Conservation (phyloP, 2,113 vertebrate genomes). For the Serilophus lunatus region DNA sequence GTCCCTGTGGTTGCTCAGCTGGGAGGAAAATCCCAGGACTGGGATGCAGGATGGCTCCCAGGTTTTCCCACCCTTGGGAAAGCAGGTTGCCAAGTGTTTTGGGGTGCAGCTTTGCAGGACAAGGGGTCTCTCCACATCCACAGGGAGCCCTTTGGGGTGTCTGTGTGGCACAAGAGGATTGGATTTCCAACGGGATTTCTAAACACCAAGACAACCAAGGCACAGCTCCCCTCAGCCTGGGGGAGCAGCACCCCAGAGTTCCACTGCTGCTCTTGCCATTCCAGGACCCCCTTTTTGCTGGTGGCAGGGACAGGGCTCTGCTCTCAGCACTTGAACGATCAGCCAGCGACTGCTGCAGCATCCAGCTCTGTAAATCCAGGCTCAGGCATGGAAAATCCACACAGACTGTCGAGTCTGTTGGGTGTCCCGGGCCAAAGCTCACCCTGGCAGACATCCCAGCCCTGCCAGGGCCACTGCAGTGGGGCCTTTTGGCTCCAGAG, state of each 20-base stretch:
- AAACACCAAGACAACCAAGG: rapidly evolving
- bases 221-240: rapidly evolving
- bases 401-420: not conserved
- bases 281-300: not conserved
- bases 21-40: not conserved
- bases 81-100: not conserved
- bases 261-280: not conserved
- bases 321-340: rapidly evolving
- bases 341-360: not conserved
- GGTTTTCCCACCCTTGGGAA: not conserved
- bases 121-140: not conserved
- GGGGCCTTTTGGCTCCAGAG: rapidly evolving
- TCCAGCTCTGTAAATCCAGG: not conserved
- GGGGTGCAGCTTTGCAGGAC: not conserved
- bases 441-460: not conserved
- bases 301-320: not conserved
- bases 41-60: not conserved
- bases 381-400: not conserved
- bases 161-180: rapidly evolving
- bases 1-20: not conserved
- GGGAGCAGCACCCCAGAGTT: not conserved
- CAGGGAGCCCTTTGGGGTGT: rapidly evolving
- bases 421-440: not conserved
- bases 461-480: not conserved
- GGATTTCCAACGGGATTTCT: not conserved